These are phyloP conservation scores for Hephaestus fuliginosus DNA, from an alignment of 2,797 vertebrate species.

Conservation along the genomic window DNA sequence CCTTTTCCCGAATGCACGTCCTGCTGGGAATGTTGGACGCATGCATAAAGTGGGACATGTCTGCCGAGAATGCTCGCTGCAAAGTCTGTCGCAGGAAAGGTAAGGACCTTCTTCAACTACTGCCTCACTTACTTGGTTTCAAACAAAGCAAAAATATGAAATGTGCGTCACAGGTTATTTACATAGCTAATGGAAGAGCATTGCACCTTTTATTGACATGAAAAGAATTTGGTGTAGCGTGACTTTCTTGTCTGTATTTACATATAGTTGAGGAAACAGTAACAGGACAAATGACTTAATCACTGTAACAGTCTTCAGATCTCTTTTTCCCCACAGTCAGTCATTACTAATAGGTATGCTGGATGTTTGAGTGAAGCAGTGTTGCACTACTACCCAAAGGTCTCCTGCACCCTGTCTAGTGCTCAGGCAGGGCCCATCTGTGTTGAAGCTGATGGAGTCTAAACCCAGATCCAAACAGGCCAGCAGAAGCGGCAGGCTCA, in stretches of 20 bases:
- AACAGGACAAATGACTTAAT: not conserved
- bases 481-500: constrained; percentile 33
- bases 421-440: constrained; percentile 34
- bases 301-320: too few relatives aligned
- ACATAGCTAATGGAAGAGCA: not conserved
- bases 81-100: constrained; percentile 99
- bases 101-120: constrained; percentile 55
- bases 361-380: constrained; percentile 13
- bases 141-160: not conserved
- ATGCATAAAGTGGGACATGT: constrained; percentile 99
- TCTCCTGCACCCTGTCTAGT: constrained; percentile 59
- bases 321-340: not conserved
- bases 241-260: not conserved
- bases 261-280: not conserved
- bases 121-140: not conserved
- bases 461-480: constrained; percentile 48
- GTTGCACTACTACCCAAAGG: not conserved
- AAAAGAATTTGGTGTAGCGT: not conserved
- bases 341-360: not conserved
- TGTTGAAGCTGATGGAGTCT: constrained; percentile 60
- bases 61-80: constrained; percentile 96
- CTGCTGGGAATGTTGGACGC: constrained; percentile 97
- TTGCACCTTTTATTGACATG: not conserved
- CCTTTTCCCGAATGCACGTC: constrained; percentile 97
- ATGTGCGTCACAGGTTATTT: not conserved